Base-by-base conservation (phyloP, 2,113 vertebrate genomes). In the Oreochromis tanganicae region DNA sequence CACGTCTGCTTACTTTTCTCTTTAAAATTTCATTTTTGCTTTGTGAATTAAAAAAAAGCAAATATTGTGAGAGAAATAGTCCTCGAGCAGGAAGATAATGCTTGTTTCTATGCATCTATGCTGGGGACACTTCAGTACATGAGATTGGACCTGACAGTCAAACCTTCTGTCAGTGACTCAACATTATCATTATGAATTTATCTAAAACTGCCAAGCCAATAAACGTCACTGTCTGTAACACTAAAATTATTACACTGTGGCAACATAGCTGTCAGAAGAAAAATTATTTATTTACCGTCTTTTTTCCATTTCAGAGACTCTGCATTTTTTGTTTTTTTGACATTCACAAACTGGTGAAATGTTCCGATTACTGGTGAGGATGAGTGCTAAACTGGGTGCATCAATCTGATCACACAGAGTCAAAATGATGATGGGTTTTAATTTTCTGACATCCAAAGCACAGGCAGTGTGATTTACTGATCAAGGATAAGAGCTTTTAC, bases 301-400 rank as follows among this genome's bases (percentile, higher is more conserved):
- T 50, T 8, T 7, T 8, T 36, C 13, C n/a, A 59, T 84, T 88
- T 73, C 50, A 34, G 41, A 41, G 9, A 84, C 10, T 9, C 5
- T 61, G 5, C 21, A 9, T 54, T 55, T 63, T 34, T 32, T 8
- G 4, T 1, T 2, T 5, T 34, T 43, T 21, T 32, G 2, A 68
- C 24, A 81, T 82, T 46, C 21, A 50, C 43, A 59, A 79, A 32
- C 55, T 63, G 57, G 21, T 43, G 36, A 71, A 71, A 19, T 38
- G 29, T 52, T 81, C 27, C 17, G 19, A 17, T 19, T 13, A 13
- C 68, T 55, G 32, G 14, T n/a, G 71, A 52, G 24, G 24, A 41
- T 73, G 52, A 48, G 4, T 11, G 43, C 46, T 29, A 5, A 19
- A 68, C 46, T 82, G 41, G 36, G 21, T 54, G 68, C 34, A 34